Conservation (phyloP, 2,113 vertebrate species). For the Campylomormyrus tamandua region DNA sequence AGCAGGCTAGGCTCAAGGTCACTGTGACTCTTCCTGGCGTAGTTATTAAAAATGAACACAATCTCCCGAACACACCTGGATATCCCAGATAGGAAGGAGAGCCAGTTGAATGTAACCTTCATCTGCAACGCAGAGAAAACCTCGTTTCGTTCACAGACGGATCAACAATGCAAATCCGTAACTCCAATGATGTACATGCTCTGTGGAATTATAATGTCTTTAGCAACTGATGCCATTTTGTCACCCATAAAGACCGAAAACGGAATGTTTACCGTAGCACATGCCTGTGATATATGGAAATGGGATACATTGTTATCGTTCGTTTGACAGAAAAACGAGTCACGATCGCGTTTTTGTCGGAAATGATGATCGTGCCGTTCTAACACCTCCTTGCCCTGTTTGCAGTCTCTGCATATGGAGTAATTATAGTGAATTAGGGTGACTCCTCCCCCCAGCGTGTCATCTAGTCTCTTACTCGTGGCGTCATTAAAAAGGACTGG, state of each 20-base stretch:
- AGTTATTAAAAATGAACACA: neutral
- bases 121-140: neutral
- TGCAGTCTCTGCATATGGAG: neutral
- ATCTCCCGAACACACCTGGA: neutral
- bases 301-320: no score
- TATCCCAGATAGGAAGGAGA: neutral
- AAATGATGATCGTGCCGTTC: neutral
- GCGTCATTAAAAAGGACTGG: constrained; percentile 36
- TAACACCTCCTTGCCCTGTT: neutral
- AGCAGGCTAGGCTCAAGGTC: neutral
- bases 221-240: neutral
- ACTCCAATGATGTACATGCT: neutral
- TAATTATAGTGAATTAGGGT: neutral
- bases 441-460: neutral
- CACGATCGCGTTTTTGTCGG: neutral
- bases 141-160: neutral
- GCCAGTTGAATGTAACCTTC: neutral
- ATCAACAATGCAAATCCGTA: neutral
- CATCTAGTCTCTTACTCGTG: neutral
- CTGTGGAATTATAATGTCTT: neutral
- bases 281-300: no score
- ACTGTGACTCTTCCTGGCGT: neutral
- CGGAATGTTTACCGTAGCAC: no score
- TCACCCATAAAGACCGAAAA: neutral
- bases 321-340: neutral